phyloP scores from a whole-genome alignment of 2,113 vertebrate genomes.

The Alligator mississippiensis region DNA sequence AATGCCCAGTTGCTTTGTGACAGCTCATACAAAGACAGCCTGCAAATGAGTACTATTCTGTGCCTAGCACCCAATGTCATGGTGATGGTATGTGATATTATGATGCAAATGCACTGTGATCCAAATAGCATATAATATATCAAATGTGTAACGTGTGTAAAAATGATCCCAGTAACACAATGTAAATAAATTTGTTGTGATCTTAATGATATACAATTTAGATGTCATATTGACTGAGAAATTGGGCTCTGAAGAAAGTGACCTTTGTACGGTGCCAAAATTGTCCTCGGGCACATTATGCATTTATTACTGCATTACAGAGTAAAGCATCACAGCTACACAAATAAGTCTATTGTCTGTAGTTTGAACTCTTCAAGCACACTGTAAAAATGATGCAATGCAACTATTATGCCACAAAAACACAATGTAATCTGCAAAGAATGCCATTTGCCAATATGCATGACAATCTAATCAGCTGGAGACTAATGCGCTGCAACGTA shows the following conservation, averaged over 20 bases:
- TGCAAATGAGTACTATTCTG: not conserved
- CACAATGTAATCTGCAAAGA: not conserved
- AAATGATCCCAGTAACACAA: conserved; percentile 52
- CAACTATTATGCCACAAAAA: conserved; percentile 4
- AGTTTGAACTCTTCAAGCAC: conserved; percentile 26
- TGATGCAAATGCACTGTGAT: conserved; percentile 62
- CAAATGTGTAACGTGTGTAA: conserved; percentile 73
- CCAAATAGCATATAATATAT: conserved; percentile 65
- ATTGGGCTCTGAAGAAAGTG: conserved; percentile 73
- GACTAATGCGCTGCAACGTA: not conserved
- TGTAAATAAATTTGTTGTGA: conserved; percentile 71
- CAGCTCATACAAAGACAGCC: not conserved
- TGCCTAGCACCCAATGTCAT: conserved; percentile 46
- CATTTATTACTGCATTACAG: conserved; percentile 61
- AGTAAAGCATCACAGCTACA: conserved; percentile 34
- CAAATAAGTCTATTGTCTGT: conserved; percentile 19
- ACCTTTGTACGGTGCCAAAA: conserved; percentile 69
- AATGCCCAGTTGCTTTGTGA: not conserved
- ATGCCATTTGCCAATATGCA: not conserved
- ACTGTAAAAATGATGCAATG: conserved; percentile 12
- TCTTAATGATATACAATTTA: conserved; percentile 79
- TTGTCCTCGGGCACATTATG: conserved; percentile 66
- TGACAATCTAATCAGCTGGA: not conserved
- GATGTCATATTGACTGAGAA: conserved; percentile 78
- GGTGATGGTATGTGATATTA: conserved; percentile 35